These are phyloP conservation scores for Scaptomyza reducta DNA, from an alignment of 2,888 invertebrate genomes.

Conservation along the genomic window DNA sequence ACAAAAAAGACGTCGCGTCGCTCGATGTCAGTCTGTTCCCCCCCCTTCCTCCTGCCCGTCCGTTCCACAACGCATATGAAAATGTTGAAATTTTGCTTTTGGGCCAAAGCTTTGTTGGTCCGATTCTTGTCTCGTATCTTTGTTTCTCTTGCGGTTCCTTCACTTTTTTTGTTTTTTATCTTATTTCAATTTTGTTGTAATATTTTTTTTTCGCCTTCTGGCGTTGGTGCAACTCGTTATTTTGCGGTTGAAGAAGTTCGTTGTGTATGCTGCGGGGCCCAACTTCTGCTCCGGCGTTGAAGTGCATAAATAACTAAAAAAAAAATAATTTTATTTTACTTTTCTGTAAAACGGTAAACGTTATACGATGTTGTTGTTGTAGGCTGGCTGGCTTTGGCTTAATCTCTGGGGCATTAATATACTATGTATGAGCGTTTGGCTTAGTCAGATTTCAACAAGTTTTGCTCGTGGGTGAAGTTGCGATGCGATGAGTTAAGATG, in stretches of 20 bases:
- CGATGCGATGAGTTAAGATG: slow-evolving; percentile 36
- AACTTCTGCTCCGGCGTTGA: slow-evolving; percentile 61
- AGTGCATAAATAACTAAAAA: slow-evolving; percentile 74
- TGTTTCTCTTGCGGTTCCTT: slow-evolving; percentile 29
- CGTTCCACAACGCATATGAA: slow-evolving; percentile 26
- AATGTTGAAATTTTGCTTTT: slow-evolving; percentile 49
- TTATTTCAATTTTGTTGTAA: slow-evolving; percentile 9
- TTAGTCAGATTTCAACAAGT: slow-evolving; percentile 63
- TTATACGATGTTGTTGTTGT: slow-evolving; percentile 36
- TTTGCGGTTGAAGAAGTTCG: slow-evolving; percentile 72
- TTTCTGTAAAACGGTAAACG: slow-evolving; percentile 65
- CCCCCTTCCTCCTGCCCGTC: background rate
- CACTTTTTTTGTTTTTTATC: slow-evolving; percentile 12
- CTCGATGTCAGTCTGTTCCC: slow-evolving; percentile 22
- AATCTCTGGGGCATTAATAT: slow-evolving; percentile 65
- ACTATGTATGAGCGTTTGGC: slow-evolving; percentile 21
- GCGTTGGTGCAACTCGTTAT: slow-evolving; percentile 69
- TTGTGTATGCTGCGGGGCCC: slow-evolving; percentile 33
- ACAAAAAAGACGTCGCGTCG: slow-evolving; percentile 19
- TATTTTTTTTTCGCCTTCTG: slow-evolving; percentile 5
- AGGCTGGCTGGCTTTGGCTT: slow-evolving; percentile 35
- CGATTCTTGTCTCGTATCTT: slow-evolving; percentile 41
- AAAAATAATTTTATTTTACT: slow-evolving; percentile 12
- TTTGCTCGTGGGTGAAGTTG: slow-evolving; percentile 48
- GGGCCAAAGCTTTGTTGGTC: slow-evolving; percentile 44